A percentile compares a stretch with the other conserved stretches of the same genome.
Conservation (phyloP, 1,140 invertebrate genomes). For the Drosophila sp. region DNA sequence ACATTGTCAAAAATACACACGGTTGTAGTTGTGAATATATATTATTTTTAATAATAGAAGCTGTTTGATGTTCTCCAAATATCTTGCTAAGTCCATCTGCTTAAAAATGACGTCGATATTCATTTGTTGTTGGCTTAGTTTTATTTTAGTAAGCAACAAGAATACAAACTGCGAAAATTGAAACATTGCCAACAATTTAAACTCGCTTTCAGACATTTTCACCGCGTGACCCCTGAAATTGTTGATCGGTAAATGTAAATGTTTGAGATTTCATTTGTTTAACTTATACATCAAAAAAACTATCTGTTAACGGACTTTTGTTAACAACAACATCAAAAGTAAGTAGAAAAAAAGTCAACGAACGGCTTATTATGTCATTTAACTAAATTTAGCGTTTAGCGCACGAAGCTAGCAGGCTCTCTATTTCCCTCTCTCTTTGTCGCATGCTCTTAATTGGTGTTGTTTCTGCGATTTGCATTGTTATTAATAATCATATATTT, state of each 20-base stretch:
- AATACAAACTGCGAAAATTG: slow-evolving; percentile 59
- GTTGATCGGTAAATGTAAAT: slow-evolving; percentile 16
- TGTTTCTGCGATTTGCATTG: slow-evolving; percentile 14
- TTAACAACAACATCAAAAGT: slow-evolving; percentile 55
- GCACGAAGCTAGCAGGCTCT: slow-evolving; percentile 41
- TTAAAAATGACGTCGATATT: slow-evolving; percentile 59
- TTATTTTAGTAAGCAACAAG: slow-evolving; percentile 50
- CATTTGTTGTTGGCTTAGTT: slow-evolving; percentile 58
- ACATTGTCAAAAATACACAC: slow-evolving; percentile 26
- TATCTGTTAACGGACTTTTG: slow-evolving; percentile 19
- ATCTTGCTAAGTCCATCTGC: slow-evolving; percentile 44
- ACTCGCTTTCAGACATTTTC: slow-evolving; percentile 55
- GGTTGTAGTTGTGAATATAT: slow-evolving; percentile 7
- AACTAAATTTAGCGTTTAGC: slow-evolving; percentile 75
- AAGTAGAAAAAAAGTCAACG: slow-evolving; percentile 35
- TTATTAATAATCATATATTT: slow-evolving; percentile 36
- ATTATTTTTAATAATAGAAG: slow-evolving; percentile 36
- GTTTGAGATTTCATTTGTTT: background rate
- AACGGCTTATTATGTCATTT: slow-evolving; percentile 77
- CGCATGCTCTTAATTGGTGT: slow-evolving; percentile 26
- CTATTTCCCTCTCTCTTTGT: slow-evolving; percentile 25
- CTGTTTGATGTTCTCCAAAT: slow-evolving; percentile 50
- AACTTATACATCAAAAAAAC: background rate
- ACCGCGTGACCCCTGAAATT: slow-evolving; percentile 66
- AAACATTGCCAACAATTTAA: slow-evolving; percentile 71